Conservation (phyloP, 2,113 vertebrate genomes). For the Cyprinodon brontotheroides region DNA sequence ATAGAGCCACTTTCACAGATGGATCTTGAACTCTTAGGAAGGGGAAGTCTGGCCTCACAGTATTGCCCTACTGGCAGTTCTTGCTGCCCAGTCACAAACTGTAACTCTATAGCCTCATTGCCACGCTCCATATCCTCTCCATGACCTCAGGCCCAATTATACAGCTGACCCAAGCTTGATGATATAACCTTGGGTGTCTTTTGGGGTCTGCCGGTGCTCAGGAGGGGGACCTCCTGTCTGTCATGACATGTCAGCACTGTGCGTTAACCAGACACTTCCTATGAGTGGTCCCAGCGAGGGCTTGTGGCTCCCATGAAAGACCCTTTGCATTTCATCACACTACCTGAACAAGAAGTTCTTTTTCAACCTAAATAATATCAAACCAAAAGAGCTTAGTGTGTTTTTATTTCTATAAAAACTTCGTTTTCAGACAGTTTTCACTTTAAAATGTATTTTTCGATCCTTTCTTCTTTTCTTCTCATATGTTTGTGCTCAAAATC, state of each 20-base stretch:
- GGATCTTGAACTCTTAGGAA: constrained; percentile 71
- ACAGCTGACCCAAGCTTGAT: constrained; percentile 79
- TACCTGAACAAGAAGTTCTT: neutral
- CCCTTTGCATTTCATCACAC: constrained; percentile 32
- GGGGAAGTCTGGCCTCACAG: constrained; percentile 59
- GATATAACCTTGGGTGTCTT: constrained; percentile 80
- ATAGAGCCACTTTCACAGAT: constrained; percentile 50
- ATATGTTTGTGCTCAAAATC: too few relatives aligned
- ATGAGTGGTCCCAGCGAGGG: constrained; percentile 70
- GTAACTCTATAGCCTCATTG: constrained; percentile 79
- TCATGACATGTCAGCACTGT: constrained; percentile 74
- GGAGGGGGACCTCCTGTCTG: constrained; percentile 70
- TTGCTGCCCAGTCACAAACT: constrained; percentile 59
- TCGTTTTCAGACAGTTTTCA: neutral
- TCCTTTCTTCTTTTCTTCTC: too few relatives aligned
- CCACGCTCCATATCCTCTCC: constrained; percentile 76
- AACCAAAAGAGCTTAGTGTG: neutral
- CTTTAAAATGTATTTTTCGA: neutral
- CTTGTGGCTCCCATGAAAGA: constrained; percentile 40
- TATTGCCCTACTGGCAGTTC: constrained; percentile 42
- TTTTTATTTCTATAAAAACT: neutral
- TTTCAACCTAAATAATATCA: neutral
- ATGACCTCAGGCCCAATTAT: constrained; percentile 80
- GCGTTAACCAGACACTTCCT: constrained; percentile 81
- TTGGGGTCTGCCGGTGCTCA: constrained; percentile 65